Evolutionary conservation across 2,797 vertebrate genomes (phyloP).

Genomic region (Gymnothorax reevesii): DNA sequence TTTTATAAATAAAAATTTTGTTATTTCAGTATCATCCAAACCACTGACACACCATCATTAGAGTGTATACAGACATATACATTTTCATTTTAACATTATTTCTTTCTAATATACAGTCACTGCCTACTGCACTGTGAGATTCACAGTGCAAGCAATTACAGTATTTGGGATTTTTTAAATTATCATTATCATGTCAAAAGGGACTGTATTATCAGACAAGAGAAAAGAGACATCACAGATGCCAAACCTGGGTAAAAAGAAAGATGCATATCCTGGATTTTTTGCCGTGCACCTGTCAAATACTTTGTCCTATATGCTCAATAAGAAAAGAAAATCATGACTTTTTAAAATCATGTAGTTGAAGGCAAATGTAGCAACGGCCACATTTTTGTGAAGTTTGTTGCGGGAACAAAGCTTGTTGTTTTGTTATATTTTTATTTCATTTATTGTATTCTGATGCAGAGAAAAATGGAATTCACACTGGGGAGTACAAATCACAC

Average conservation of each 20-base stretch:
- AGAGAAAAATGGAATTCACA: background rate
- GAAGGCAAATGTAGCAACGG: background rate
- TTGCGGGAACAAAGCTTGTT: background rate
- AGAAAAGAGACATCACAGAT: background rate
- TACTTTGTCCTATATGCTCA: background rate
- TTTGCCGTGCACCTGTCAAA: background rate
- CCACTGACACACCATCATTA: background rate
- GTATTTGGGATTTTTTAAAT: background rate
- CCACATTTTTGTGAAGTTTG: background rate
- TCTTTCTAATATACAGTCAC: background rate
- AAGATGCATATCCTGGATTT: background rate
- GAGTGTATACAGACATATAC: background rate
- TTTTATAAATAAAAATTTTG: background rate
- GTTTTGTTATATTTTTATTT: background rate
- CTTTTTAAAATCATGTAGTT: background rate
- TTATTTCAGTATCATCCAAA: background rate
- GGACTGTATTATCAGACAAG: background rate
- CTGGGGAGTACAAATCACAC: background rate
- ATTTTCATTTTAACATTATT: background rate
- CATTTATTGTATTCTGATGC: background rate
- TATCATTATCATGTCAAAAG: background rate
- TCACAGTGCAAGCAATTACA: background rate
- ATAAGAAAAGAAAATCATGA: background rate
- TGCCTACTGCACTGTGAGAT: background rate
- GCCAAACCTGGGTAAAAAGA: too few relatives aligned